Conservation (phyloP, 2,888 invertebrate species). For the Rhopalosiphum nymphaeae region DNA sequence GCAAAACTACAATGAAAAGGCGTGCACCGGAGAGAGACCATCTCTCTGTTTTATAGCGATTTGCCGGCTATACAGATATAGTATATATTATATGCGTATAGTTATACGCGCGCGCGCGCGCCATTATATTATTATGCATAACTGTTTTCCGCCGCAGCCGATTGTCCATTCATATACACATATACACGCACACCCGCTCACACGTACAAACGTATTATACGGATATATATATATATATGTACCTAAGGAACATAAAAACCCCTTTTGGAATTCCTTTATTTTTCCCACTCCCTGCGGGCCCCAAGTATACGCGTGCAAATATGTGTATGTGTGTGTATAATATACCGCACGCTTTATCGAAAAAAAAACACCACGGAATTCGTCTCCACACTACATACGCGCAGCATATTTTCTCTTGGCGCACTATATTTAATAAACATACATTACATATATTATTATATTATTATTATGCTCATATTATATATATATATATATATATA, state of each 20-base stretch:
- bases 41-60: slow-evolving; percentile 59
- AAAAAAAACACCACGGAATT: background rate
- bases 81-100: background rate
- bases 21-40: slow-evolving; percentile 46
- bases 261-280: slow-evolving; percentile 42
- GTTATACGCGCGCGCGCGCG: background rate
- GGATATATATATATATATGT: background rate
- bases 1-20: slow-evolving; percentile 61
- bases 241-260: slow-evolving; percentile 53
- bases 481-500: background rate
- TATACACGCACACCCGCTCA: background rate
- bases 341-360: background rate
- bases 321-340: background rate
- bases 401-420: background rate
- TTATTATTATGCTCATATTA: slow-evolving; percentile 3
- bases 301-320: background rate
- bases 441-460: background rate
- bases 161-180: slow-evolving; percentile 52
- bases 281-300: background rate
- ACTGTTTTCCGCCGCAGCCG: slow-evolving; percentile 62
- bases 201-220: background rate
- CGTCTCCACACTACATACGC: background rate
- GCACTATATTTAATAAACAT: slow-evolving; percentile 1
- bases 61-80: background rate
- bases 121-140: slow-evolving; percentile 55